Evolutionary conservation across 1,140 invertebrate species (phyloP), one percentile per base, ranked within the genome.

Genomic region (Zophobas morio): DNA sequence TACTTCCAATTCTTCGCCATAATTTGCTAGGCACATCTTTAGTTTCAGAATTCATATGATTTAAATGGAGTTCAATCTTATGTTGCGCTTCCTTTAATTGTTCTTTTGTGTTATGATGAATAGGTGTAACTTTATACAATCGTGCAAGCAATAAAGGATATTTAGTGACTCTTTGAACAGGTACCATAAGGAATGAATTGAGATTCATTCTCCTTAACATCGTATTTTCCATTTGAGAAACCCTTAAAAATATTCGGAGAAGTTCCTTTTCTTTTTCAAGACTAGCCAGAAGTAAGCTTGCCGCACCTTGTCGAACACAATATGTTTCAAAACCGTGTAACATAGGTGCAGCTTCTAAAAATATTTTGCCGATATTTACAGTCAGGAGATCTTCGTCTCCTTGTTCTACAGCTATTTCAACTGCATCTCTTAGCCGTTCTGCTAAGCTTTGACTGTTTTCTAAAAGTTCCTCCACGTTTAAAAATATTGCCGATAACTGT

Each of bases 211-310:
- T 90, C 80, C 97, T 89, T 75, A 99, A 88, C 42, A 97, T 93
- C 0, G 94, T 92, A 84, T 99, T 98, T 86, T 99, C 97, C 94
- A 98, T 97, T 88, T 98, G 97, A 0, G 96, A 98, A 20, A 98
- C 97, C 85, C 95, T 92, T 5, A 99, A 88, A 85, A 99, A 99
- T 86, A 98, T 97, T 84, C 96, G 89, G 37, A 99, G 88, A 36
- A 99, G 89, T 86, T 99, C 97, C 85, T 98, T 98, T 82, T 99
- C 97, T 87, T 97, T 98, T 86, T 98, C 96, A 35, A 98, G 88
- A 85, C 96, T 96, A 70, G 96, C 94, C 75, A 99, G 86, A 2
- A 98, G 88, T 56, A 96, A 87, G 71, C 96, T 95, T n/a, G 96
- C 96, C 57, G 92, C 91, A 36, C 95, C 96, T 91, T 98, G 93